Percentiles rank a stretch among this genome's conserved stretches.
phyloP scores from a whole-genome alignment of 2,113 vertebrate species.

The Litocranius walleri region DNA sequence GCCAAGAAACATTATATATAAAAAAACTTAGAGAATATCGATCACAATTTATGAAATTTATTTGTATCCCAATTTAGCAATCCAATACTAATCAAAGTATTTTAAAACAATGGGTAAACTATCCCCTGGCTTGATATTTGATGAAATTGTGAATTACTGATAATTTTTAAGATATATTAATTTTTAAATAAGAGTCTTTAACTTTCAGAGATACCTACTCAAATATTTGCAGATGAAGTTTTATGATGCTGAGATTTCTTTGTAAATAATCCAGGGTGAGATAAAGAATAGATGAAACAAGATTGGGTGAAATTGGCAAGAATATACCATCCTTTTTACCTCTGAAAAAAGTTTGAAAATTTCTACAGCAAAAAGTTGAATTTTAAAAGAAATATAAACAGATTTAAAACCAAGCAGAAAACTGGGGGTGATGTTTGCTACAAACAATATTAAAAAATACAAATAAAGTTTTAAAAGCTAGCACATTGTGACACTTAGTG shows the following conservation, averaged over 20 bases:
- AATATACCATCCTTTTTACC: neutral
- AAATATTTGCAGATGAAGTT: neutral
- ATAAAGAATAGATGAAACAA: neutral
- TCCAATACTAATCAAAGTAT: neutral
- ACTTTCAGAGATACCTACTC: neutral
- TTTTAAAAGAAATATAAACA: neutral
- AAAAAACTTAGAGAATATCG: neutral
- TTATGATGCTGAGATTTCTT: neutral
- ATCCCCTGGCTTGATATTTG: neutral
- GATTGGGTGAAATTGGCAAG: neutral
- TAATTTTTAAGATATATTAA: neutral
- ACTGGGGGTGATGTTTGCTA: neutral
- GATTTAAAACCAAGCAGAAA: neutral
- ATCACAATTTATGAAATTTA: neutral
- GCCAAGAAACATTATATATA: neutral
- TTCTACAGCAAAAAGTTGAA: neutral
- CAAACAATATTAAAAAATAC: neutral
- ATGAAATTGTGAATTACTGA: neutral
- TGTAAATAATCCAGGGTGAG: neutral
- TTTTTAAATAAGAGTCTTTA: neutral
- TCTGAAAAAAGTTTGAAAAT: neutral
- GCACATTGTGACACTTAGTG: neutral
- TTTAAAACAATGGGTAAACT: neutral
- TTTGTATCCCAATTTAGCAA: neutral
- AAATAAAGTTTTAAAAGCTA: neutral